These are phyloP conservation scores for Drosophila paranaensis DNA, from an alignment of 2,888 invertebrate genomes.

Conservation along the genomic window DNA sequence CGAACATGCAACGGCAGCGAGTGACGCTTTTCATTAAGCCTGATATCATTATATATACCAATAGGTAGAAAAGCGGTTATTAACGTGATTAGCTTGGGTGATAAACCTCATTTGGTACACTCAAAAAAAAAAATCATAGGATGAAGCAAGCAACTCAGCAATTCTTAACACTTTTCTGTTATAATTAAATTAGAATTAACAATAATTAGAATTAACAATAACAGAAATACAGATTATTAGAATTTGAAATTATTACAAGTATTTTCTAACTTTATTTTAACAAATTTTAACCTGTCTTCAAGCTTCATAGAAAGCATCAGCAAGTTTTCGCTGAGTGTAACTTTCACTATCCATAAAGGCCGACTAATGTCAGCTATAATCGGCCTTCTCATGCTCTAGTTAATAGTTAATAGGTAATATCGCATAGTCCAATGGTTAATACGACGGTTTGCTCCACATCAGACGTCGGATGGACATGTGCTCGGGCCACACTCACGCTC, in stretches of 20 bases:
- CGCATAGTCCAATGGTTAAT: slow-evolving; percentile 14
- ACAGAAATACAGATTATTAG: not conserved
- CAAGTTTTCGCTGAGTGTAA: slow-evolving; percentile 30
- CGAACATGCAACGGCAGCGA: slow-evolving; percentile 60
- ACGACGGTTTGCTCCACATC: slow-evolving; percentile 23
- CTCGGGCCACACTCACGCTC: slow-evolving; percentile 22
- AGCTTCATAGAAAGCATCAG: too few species aligned
- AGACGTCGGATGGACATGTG: slow-evolving; percentile 36
- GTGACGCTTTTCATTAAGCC: slow-evolving; percentile 37
- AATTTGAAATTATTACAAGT: not conserved
- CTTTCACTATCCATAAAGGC: slow-evolving; percentile 62
- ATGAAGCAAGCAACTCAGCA: not conserved
- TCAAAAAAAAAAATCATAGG: not conserved
- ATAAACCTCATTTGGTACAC: slow-evolving; percentile 52
- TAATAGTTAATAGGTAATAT: slow-evolving; percentile 42
- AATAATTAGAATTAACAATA: too few species aligned
- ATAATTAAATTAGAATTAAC: too few species aligned
- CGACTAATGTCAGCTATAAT: slow-evolving; percentile 53
- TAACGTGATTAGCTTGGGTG: slow-evolving; percentile 57
- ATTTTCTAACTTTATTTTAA: too few species aligned
- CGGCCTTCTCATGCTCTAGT: slow-evolving; percentile 51
- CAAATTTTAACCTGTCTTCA: too few species aligned
- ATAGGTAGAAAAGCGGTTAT: slow-evolving; percentile 39
- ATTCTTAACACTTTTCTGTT: too few species aligned
- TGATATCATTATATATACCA: slow-evolving; percentile 30